Conservation (phyloP, 2,797 vertebrate species). For the Danio aesculapii region DNA sequence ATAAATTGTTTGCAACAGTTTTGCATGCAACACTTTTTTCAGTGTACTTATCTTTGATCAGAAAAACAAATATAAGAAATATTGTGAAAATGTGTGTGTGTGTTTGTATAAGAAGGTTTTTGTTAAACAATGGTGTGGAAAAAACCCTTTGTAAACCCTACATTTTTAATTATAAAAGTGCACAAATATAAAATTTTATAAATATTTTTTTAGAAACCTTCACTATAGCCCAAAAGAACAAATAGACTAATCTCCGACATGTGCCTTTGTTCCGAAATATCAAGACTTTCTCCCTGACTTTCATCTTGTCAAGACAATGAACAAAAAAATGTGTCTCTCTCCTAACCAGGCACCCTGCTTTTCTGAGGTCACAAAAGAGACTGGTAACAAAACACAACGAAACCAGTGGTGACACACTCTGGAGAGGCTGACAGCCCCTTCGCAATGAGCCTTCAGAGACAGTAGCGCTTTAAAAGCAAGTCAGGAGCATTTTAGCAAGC, state of each 20-base stretch:
- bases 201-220: background rate
- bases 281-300: conserved; percentile 44
- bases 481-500: conserved; percentile 41
- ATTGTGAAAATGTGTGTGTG: too few species aligned
- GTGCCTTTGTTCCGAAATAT: conserved; percentile 23
- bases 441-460: conserved; percentile 55
- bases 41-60: too few species aligned
- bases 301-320: conserved; percentile 65
- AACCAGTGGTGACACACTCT: conserved; percentile 16
- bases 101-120: too few species aligned
- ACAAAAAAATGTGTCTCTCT: conserved; percentile 46
- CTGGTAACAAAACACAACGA: conserved; percentile 60
- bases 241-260: background rate
- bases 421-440: conserved; percentile 43
- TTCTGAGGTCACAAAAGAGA: conserved; percentile 59
- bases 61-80: too few species aligned
- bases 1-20: too few species aligned
- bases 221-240: background rate
- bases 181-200: background rate
- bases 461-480: conserved; percentile 46
- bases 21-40: too few species aligned
- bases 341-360: conserved; percentile 39
- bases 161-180: background rate
- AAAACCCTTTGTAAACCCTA: background rate
- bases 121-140: too few species aligned